Conservation (phyloP, 2,888 invertebrate genomes). For the Mamestra brassicae region DNA sequence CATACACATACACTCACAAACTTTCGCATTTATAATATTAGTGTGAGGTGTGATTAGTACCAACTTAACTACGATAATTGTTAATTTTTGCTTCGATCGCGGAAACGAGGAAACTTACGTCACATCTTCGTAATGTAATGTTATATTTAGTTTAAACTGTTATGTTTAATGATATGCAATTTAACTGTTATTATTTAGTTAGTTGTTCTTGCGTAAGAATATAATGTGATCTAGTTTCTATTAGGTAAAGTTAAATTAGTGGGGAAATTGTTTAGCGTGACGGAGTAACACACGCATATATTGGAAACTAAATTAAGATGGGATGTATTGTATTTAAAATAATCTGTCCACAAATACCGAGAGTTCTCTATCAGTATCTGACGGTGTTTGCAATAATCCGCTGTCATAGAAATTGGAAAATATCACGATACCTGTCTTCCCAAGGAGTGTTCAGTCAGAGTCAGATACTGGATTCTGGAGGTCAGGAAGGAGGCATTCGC, state of each 20-base stretch:
- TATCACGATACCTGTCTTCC: not conserved
- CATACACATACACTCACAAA: too few species aligned
- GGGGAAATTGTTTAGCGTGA: not conserved
- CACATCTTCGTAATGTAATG: slow-evolving; percentile 25
- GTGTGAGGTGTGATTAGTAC: slow-evolving; percentile 22
- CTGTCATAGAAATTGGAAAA: too few species aligned
- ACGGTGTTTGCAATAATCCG: too few species aligned
- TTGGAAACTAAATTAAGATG: too few species aligned
- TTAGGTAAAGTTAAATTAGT: not conserved
- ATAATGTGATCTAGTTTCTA: slow-evolving; percentile 1
- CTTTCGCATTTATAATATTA: too few species aligned
- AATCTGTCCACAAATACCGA: too few species aligned
- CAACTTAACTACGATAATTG: slow-evolving; percentile 25
- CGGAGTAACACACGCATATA: not conserved
- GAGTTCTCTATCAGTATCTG: too few species aligned
- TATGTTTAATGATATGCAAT: slow-evolving; percentile 35
- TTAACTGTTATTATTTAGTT: slow-evolving; percentile 6
- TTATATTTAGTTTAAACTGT: slow-evolving; percentile 14
- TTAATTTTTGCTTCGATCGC: slow-evolving; percentile 24
- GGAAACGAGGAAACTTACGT: slow-evolving; percentile 22
- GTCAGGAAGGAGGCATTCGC: too few species aligned
- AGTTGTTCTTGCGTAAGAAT: slow-evolving; percentile 9
- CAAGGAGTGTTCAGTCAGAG: too few species aligned
- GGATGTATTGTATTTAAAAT: too few species aligned
- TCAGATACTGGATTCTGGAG: not conserved